Conservation (phyloP, 2,113 vertebrate species). For the Silurus asotus region DNA sequence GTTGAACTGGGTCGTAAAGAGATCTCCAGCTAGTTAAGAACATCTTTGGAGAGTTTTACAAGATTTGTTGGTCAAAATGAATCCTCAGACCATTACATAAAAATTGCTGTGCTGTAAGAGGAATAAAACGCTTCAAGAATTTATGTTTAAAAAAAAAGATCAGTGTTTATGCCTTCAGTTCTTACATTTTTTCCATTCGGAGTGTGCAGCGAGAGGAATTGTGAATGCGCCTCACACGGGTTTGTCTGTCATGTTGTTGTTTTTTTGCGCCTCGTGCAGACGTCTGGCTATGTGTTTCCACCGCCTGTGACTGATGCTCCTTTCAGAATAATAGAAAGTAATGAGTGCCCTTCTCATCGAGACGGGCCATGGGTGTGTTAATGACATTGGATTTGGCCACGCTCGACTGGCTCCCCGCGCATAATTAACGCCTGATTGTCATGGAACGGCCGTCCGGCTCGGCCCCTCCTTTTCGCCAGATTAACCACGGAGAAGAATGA, state of each 20-base stretch:
- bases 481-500: slow-evolving; percentile 64
- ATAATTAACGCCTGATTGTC: slow-evolving; percentile 76
- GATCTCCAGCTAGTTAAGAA: no score
- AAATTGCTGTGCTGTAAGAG: no score
- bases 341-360: slow-evolving; percentile 67
- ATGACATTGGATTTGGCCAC: slow-evolving; percentile 68
- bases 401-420: slow-evolving; percentile 66
- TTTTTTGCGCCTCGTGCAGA: slow-evolving; percentile 56
- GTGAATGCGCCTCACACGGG: slow-evolving; percentile 50
- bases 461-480: slow-evolving; percentile 43
- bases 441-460: slow-evolving; percentile 55
- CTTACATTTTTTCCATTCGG: background rate
- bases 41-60: no score
- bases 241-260: slow-evolving; percentile 63
- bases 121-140: no score
- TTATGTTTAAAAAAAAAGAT: no score
- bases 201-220: background rate
- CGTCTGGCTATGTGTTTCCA: slow-evolving; percentile 49
- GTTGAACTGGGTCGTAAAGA: no score
- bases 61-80: no score
- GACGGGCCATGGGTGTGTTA: slow-evolving; percentile 64
- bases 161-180: background rate
- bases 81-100: no score
- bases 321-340: slow-evolving; percentile 73
- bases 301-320: slow-evolving; percentile 65